Percentiles rank a stretch among this genome's conserved stretches.
These are phyloP conservation scores for Eupithecia pulchellata DNA, from an alignment of 2,888 invertebrate genomes.

Conservation along the genomic window DNA sequence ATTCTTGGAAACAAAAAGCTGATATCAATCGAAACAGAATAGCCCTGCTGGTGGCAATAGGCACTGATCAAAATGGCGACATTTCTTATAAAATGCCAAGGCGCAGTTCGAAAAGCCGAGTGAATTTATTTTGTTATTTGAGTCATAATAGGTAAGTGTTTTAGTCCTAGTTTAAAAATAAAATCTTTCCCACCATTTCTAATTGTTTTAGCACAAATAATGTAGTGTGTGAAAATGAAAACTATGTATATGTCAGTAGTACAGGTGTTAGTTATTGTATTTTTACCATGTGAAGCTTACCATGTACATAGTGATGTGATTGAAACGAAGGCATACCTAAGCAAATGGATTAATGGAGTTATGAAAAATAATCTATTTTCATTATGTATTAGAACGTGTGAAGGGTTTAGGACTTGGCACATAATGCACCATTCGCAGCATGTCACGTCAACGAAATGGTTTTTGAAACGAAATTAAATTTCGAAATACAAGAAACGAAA, in stretches of 20 bases:
- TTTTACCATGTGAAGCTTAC: neutral
- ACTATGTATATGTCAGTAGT: no score
- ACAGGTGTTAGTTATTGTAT: neutral
- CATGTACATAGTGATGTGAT: neutral
- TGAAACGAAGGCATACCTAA: neutral
- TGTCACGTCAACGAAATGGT: neutral
- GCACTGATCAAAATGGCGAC: no score
- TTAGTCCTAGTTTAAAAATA: neutral
- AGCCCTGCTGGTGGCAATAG: no score
- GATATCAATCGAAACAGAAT: no score
- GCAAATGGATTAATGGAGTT: neutral
- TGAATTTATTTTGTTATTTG: no score
- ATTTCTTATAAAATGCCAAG: no score
- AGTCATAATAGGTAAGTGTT: no score
- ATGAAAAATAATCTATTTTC: neutral
- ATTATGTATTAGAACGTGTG: neutral
- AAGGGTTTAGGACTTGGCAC: neutral
- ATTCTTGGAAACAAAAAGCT: no score
- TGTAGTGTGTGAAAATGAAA: no score
- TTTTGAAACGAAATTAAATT: no score
- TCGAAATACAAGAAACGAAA: no score
- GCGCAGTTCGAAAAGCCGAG: no score
- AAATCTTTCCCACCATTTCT: neutral
- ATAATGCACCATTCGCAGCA: neutral
- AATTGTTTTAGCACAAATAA: neutral